Evolutionary conservation across 1,140 invertebrate species (phyloP).

Genomic region (Coenobita brevimanus): DNA sequence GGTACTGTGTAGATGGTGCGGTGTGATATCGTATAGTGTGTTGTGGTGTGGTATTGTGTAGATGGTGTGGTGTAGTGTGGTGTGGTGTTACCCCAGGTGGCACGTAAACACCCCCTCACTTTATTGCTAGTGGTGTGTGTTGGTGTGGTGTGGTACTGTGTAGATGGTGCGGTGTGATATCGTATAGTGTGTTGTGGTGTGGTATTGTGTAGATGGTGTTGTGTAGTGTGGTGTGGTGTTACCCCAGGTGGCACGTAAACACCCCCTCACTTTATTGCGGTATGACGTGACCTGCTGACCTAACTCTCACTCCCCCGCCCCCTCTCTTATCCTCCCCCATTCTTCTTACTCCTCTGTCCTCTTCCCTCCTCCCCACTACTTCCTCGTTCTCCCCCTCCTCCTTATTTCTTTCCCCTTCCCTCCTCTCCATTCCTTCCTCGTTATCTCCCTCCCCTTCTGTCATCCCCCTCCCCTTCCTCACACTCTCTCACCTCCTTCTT

Average conservation of each 20-base stretch:
- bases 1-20: too few species aligned
- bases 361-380: background rate
- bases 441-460: background rate
- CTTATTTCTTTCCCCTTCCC: background rate
- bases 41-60: too few species aligned
- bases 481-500: background rate
- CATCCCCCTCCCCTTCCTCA: background rate
- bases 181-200: too few species aligned
- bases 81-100: too few species aligned
- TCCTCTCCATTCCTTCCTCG: background rate
- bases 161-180: too few species aligned
- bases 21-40: too few species aligned
- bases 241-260: too few species aligned
- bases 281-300: background rate
- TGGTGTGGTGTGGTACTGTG: too few species aligned
- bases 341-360: constrained; percentile 5
- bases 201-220: too few species aligned
- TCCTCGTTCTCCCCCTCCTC: background rate
- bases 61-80: too few species aligned
- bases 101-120: background rate
- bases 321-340: background rate
- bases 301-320: background rate
- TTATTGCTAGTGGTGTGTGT: too few species aligned
- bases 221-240: too few species aligned
- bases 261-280: background rate